Conservation (phyloP, 2,888 invertebrate species). For the Drosophila mulleri region DNA sequence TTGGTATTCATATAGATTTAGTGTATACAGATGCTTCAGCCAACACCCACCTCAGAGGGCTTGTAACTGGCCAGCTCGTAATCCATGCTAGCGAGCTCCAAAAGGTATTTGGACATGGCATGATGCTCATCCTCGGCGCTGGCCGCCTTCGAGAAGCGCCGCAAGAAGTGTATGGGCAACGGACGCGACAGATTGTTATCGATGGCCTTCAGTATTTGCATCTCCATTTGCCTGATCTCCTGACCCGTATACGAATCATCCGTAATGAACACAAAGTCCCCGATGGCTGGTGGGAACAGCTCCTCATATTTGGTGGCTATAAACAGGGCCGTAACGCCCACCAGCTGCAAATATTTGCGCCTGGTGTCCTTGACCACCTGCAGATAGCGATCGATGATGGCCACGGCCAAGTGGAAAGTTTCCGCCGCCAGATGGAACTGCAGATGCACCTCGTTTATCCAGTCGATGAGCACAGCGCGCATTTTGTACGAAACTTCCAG, state of each 20-base stretch:
- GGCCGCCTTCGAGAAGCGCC: constrained; percentile 90
- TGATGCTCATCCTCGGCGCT: constrained; percentile 88
- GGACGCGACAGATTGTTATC: constrained; percentile 94
- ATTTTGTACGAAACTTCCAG: constrained; percentile 91
- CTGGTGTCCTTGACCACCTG: constrained; percentile 87
- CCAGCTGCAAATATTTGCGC: constrained; percentile 92
- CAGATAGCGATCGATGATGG: constrained; percentile 95
- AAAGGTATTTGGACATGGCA: constrained; percentile 94
- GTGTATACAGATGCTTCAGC: not conserved
- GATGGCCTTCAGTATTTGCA: constrained; percentile 90
- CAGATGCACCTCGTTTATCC: constrained; percentile 96
- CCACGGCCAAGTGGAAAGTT: constrained; percentile 94
- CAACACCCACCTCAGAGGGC: constrained; percentile 90
- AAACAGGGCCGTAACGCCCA: constrained; percentile 95
- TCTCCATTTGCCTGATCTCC: constrained; percentile 94
- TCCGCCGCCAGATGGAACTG: constrained; percentile 94
- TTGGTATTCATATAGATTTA: not conserved
- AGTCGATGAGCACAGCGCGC: constrained; percentile 95
- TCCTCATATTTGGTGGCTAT: constrained; percentile 98
- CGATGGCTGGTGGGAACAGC: constrained; percentile 93
- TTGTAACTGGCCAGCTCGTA: constrained; percentile 91
- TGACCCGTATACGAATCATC: constrained; percentile 93
- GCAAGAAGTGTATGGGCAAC: constrained; percentile 94
- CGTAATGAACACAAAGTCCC: constrained; percentile 96
- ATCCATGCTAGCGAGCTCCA: constrained; percentile 93